These are phyloP conservation scores for Orchestes rusci DNA, from an alignment of 2,888 invertebrate genomes.

Conservation along the genomic window DNA sequence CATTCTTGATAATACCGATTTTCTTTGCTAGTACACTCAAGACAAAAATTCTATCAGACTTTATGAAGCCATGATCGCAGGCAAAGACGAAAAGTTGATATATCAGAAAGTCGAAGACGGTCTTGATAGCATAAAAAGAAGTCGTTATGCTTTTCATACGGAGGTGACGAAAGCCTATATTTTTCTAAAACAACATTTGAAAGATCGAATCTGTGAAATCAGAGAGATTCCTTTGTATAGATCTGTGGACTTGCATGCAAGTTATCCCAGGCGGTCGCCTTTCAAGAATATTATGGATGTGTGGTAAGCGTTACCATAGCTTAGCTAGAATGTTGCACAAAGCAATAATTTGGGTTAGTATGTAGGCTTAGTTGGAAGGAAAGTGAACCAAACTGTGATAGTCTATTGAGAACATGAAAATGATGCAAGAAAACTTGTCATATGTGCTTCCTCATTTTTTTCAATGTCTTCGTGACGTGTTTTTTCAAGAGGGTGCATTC, in stretches of 20 bases:
- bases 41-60: constrained; percentile 53
- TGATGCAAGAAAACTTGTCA: too few relatives aligned
- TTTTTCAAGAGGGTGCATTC: too few relatives aligned
- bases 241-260: constrained; percentile 31
- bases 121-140: constrained; percentile 30
- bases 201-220: constrained; percentile 37
- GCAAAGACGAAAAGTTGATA: constrained; percentile 26
- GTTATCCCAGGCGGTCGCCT: constrained; percentile 36
- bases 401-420: too few relatives aligned
- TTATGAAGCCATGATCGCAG: constrained; percentile 48
- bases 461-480: too few relatives aligned
- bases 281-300: constrained; percentile 37
- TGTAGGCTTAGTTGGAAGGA: too few relatives aligned
- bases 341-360: too few relatives aligned
- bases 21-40: constrained; percentile 8
- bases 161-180: constrained; percentile 38
- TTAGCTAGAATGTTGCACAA: too few relatives aligned
- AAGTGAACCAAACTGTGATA: too few relatives aligned
- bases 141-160: constrained; percentile 38
- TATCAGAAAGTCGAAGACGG: constrained; percentile 32
- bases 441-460: too few relatives aligned
- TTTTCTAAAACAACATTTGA: constrained; percentile 35
- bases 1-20: background rate
- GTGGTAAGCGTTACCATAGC: too few relatives aligned
- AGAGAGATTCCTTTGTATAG: constrained; percentile 34